Evolutionary conservation across 2,797 vertebrate genomes (phyloP).

Genomic region (Martes flavigula): DNA sequence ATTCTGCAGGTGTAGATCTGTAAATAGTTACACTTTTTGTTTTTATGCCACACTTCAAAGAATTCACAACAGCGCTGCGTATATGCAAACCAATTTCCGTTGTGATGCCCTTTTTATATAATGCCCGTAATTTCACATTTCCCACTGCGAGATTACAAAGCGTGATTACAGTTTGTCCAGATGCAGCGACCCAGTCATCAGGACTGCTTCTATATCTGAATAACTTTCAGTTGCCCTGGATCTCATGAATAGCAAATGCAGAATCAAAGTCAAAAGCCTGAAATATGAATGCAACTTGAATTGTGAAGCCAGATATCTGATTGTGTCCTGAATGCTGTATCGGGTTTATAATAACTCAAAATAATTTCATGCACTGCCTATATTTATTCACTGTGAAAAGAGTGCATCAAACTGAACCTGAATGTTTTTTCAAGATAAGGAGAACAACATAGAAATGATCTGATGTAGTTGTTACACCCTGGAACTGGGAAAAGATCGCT

Average conservation of each 20-base stretch:
- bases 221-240: conserved; percentile 1
- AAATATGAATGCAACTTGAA: not conserved
- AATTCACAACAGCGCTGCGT: not conserved
- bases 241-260: conserved; percentile 27
- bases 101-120: conserved; percentile 30
- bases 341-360: conserved; percentile 15
- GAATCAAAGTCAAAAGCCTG: conserved; percentile 12
- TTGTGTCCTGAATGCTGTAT: not conserved
- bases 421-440: not conserved
- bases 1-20: not conserved
- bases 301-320: not conserved
- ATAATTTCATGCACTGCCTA: not conserved
- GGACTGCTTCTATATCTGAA: conserved; percentile 20
- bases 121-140: conserved; percentile 43
- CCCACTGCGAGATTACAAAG: conserved; percentile 16
- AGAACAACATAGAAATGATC: not conserved
- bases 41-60: conserved; percentile 43
- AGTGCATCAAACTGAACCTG: not conserved
- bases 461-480: not conserved
- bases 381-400: conserved; percentile 2
- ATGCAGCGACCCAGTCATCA: conserved; percentile 9
- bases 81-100: conserved; percentile 40
- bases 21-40: conserved; percentile 13
- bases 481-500: not conserved
- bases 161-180: conserved; percentile 41